A percentile compares a stretch with the other conserved stretches of the same genome.
These are phyloP conservation scores for Erythrocebus patas DNA, from an alignment of 2,113 vertebrate genomes.

Conservation along the genomic window DNA sequence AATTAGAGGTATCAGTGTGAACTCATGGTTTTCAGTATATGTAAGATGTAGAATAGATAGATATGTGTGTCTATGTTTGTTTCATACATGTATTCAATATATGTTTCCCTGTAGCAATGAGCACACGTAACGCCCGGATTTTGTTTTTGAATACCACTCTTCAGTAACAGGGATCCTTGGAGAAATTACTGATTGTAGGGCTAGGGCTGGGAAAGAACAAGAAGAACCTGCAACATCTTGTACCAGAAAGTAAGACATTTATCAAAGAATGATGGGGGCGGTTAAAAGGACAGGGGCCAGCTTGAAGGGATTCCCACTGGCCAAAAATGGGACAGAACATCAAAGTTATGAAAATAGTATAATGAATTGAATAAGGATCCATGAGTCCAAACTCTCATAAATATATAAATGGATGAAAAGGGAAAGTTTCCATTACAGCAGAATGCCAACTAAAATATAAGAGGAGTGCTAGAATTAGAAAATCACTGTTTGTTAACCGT, in stretches of 20 bases:
- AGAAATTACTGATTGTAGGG: background rate
- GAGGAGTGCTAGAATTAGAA: background rate
- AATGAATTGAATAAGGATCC: background rate
- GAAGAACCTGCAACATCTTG: background rate
- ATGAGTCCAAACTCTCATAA: background rate
- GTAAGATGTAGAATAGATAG: background rate
- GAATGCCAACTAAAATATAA: background rate
- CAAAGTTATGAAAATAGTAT: background rate
- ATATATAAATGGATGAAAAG: background rate
- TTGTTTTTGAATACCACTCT: background rate
- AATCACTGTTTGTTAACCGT: background rate
- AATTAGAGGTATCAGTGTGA: background rate
- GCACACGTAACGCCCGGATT: background rate
- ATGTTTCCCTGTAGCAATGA: background rate
- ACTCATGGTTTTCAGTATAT: background rate
- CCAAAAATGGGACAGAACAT: background rate
- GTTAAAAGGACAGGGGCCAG: background rate
- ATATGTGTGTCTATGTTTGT: background rate
- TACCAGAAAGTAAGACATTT: background rate
- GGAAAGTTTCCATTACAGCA: background rate
- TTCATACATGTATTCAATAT: background rate
- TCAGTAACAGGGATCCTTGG: background rate
- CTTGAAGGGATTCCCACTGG: background rate
- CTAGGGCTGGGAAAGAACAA: background rate
- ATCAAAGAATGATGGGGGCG: background rate